Evolutionary conservation across 2,888 invertebrate genomes (phyloP).

Genomic region (Xylota segnis): DNA sequence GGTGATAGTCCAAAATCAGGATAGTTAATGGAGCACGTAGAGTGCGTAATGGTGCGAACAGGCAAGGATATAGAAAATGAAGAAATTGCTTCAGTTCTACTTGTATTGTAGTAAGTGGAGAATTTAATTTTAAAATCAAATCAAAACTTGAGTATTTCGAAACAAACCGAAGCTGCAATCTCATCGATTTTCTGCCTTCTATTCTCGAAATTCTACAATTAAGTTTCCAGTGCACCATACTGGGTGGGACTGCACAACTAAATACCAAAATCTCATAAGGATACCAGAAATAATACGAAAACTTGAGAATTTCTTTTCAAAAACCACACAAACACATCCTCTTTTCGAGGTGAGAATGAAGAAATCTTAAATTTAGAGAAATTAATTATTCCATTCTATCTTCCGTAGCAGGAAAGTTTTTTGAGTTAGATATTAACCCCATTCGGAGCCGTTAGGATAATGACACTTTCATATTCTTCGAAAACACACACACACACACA

Average conservation of each 20-base stretch:
- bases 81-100: too few relatives aligned
- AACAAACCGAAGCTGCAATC: too few relatives aligned
- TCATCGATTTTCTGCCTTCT: too few relatives aligned
- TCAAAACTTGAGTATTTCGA: too few relatives aligned
- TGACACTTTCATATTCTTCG: conserved; percentile 66
- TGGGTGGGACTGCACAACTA: neutral
- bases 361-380: conserved; percentile 21
- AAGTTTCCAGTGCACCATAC: too few relatives aligned
- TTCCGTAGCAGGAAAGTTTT: conserved; percentile 29
- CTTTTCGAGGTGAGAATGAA: neutral
- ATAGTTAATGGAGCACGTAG: neutral
- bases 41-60: neutral
- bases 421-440: conserved; percentile 57
- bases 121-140: too few relatives aligned
- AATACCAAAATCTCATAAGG: neutral
- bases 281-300: neutral
- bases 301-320: neutral
- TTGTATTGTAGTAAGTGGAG: too few relatives aligned
- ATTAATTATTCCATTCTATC: conserved; percentile 68
- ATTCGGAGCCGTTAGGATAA: conserved; percentile 54
- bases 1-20: too few relatives aligned
- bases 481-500: neutral
- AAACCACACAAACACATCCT: neutral
- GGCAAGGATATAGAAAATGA: too few relatives aligned
- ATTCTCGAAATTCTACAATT: too few relatives aligned